Conservation (phyloP, 2,888 invertebrate species). For the Eudemis profundana region DNA sequence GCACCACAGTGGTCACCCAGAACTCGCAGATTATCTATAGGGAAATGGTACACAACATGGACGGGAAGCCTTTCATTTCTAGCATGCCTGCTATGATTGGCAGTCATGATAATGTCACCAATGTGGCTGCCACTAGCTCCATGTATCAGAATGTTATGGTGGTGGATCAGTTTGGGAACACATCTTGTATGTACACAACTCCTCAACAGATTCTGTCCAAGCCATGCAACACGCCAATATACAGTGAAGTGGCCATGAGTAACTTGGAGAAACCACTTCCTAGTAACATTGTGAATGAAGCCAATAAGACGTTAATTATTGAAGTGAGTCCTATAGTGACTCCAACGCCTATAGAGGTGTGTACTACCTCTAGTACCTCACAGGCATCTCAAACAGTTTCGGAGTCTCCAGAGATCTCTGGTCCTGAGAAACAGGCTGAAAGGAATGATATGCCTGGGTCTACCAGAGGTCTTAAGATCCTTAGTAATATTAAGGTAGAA, state of each 20-base stretch:
- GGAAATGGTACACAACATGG: constrained; percentile 79
- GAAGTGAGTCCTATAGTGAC: constrained; percentile 74
- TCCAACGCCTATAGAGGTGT: constrained; percentile 48
- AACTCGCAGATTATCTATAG: constrained; percentile 81
- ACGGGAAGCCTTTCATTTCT: constrained; percentile 76
- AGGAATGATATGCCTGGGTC: constrained; percentile 61
- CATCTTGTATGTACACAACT: constrained; percentile 75
- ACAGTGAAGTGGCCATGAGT: constrained; percentile 56
- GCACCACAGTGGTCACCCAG: constrained; percentile 77
- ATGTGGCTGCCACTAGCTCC: constrained; percentile 71
- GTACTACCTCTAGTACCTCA: constrained; percentile 46
- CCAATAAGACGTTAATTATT: constrained; percentile 73
- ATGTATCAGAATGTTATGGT: constrained; percentile 82
- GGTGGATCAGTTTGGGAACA: constrained; percentile 77
- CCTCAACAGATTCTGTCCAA: constrained; percentile 71
- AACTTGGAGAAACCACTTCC: constrained; percentile 58
- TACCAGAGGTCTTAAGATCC: constrained; percentile 78
- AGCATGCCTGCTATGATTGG: constrained; percentile 70
- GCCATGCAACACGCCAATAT: constrained; percentile 61
- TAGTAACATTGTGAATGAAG: constrained; percentile 58
- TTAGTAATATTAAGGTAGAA: constrained; percentile 84
- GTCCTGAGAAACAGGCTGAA: constrained; percentile 50
- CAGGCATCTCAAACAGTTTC: constrained; percentile 47
- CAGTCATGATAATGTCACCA: constrained; percentile 69
- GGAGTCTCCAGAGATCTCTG: constrained; percentile 46